Percentiles rank a stretch among this genome's conserved stretches.
phyloP scores from a whole-genome alignment of 2,113 vertebrate genomes.

The Strix uralensis region DNA sequence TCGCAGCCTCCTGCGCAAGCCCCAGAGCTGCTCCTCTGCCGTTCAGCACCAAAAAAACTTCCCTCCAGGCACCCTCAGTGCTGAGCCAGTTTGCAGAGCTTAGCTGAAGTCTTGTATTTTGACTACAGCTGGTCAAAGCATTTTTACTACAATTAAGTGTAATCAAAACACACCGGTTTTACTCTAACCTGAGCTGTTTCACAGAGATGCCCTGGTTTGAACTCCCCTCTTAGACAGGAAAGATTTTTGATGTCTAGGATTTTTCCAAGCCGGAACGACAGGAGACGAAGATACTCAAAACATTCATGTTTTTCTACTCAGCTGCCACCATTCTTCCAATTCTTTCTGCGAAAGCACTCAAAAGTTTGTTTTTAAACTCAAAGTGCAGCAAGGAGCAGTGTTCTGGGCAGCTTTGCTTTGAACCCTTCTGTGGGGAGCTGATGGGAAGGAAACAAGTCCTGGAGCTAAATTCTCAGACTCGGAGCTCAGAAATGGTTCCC shows the following conservation, averaged over 20 bases:
- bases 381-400: background rate
- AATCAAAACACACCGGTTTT: background rate
- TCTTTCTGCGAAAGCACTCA: background rate
- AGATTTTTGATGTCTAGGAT: background rate
- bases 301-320: slow-evolving; percentile 6
- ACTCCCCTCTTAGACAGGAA: background rate
- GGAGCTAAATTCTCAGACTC: background rate
- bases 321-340: slow-evolving; percentile 23
- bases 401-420: background rate
- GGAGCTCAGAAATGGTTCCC: background rate
- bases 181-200: background rate
- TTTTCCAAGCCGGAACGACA: background rate
- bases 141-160: background rate
- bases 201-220: background rate
- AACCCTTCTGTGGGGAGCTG: background rate
- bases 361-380: background rate
- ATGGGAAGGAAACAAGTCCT: slow-evolving; percentile 1
- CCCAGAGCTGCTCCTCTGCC: background rate
- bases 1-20: background rate
- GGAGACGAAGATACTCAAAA: background rate
- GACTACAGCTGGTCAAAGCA: background rate
- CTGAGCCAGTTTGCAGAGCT: background rate
- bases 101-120: background rate
- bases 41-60: background rate
- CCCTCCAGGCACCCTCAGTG: background rate